These are phyloP conservation scores for Gallinago undulata DNA, from an alignment of 2,113 vertebrate species.

Conservation along the genomic window DNA sequence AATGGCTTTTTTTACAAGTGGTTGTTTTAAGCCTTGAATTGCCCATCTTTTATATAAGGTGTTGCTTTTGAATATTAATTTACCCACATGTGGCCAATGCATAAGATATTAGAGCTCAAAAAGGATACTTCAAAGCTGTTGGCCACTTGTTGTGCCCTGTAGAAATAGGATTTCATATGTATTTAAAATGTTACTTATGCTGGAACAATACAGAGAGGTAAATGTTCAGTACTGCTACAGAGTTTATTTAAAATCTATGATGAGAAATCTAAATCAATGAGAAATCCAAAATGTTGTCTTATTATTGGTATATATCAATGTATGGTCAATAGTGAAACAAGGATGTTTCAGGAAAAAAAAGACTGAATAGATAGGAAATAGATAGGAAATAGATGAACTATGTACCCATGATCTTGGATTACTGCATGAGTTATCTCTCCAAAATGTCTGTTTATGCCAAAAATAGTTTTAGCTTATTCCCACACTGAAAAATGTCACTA, in stretches of 20 bases:
- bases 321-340: not conserved
- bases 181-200: not conserved
- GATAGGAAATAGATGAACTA: not conserved
- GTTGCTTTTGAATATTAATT: not conserved
- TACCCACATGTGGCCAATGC: not conserved
- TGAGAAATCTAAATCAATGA: not conserved
- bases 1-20: not conserved
- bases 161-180: not conserved
- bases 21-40: not conserved
- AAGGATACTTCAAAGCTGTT: not conserved
- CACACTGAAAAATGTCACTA: not conserved
- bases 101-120: not conserved
- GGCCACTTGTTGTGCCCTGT: not conserved
- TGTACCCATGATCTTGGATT: not conserved
- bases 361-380: not conserved
- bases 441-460: not conserved
- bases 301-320: not conserved
- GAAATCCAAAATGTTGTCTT: not conserved
- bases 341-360: not conserved
- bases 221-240: not conserved
- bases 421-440: not conserved
- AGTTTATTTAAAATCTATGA: not conserved
- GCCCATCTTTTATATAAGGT: not conserved
- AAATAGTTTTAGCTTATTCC: not conserved
- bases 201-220: not conserved